A percentile compares a stretch with the other conserved stretches of the same genome.
These are phyloP conservation scores for Caenorhabditis drosophilae DNA, from an alignment of 2,888 invertebrate genomes.

Conservation along the genomic window DNA sequence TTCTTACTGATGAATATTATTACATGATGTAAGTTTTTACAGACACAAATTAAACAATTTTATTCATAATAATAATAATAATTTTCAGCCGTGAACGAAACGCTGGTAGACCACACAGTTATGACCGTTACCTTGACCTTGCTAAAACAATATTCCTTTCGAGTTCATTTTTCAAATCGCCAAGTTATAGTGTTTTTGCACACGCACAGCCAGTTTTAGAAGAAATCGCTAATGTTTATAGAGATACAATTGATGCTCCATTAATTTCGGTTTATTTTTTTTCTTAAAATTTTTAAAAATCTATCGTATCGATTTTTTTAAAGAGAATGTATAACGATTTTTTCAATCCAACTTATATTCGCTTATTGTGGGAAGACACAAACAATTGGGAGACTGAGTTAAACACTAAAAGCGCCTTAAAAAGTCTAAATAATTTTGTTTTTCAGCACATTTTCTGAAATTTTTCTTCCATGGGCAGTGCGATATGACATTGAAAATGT, in stretches of 20 bases:
- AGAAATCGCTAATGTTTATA: slow-evolving; percentile 9
- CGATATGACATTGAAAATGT: slow-evolving; percentile 37
- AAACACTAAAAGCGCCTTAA: no score
- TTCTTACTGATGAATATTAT: slow-evolving; percentile 31
- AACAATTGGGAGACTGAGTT: slow-evolving; percentile 17
- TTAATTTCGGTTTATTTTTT: slow-evolving; percentile 9
- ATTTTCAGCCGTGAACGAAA: slow-evolving; percentile 26
- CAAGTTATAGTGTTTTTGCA: slow-evolving; percentile 27
- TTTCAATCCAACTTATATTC: slow-evolving; percentile 19
- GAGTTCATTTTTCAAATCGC: background rate
- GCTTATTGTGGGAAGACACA: slow-evolving; percentile 18
- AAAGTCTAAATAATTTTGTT: no score
- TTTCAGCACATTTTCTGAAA: slow-evolving; percentile 32
- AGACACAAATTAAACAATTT: no score
- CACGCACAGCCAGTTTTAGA: slow-evolving; percentile 24
- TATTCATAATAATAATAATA: no score
- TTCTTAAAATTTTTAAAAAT: background rate
- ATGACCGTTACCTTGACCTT: slow-evolving; percentile 30
- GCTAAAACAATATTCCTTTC: slow-evolving; percentile 29
- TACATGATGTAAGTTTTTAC: slow-evolving; percentile 24
- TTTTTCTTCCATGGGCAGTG: slow-evolving; percentile 41
- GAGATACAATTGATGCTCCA: slow-evolving; percentile 21
- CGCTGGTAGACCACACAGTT: slow-evolving; percentile 9
- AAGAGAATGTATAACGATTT: slow-evolving; percentile 26
- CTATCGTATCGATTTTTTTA: background rate